Conservation (phyloP, 2,113 vertebrate species). For the Rhea pennata region DNA sequence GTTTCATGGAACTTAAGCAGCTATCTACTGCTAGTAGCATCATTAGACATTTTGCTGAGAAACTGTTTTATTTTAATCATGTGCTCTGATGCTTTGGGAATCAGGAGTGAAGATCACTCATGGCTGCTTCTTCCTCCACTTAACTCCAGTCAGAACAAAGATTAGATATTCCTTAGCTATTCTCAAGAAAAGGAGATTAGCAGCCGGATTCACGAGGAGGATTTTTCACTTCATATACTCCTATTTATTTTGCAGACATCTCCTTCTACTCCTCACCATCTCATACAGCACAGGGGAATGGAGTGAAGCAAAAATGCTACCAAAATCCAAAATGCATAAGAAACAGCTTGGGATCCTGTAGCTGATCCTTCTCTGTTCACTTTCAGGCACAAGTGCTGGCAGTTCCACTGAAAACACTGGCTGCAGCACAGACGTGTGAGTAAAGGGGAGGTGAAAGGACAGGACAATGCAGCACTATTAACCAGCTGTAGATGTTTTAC, state of each 20-base stretch:
- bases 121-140: neutral
- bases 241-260: neutral
- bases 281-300: neutral
- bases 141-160: neutral
- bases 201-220: neutral
- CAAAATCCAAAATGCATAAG: neutral
- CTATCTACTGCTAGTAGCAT: neutral
- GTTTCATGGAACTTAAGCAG: neutral
- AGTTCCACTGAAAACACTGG: neutral
- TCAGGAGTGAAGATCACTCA: neutral
- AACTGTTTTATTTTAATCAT: neutral
- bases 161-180: neutral
- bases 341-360: neutral
- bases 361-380: neutral
- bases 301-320: neutral
- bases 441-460: neutral
- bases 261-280: neutral
- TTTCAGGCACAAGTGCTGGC: neutral
- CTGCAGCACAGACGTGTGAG: neutral
- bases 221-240: neutral
- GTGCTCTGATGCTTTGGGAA: neutral
- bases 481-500: neutral
- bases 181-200: neutral
- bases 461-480: neutral
- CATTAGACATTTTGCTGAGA: neutral